Base-by-base conservation (phyloP, 2,888 invertebrate species). In the Corythucha ciliata region DNA sequence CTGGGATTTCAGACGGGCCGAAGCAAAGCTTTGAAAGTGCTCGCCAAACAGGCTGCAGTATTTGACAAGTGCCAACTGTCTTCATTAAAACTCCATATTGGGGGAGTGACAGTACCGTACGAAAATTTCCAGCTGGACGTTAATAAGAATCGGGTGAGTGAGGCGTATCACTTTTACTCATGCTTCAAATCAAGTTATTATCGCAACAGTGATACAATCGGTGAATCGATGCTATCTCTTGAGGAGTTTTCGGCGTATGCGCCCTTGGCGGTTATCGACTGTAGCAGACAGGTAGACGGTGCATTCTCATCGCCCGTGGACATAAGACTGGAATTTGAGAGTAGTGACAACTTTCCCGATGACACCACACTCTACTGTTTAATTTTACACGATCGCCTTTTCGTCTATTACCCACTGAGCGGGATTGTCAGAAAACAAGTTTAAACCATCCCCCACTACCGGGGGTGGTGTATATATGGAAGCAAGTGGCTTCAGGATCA, bases 1-100 rank as follows among this genome's bases (percentile, higher is more conserved):
- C 33, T 68, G 16, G 67, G 61, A 10, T 63, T 68, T 39, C 68
- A 69, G 62, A 68, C 65, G n/a, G 57, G 63, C 46, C 57, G 63
- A 56, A n/a, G n/a, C n/a, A n/a, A n/a, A n/a, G n/a, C n/a, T n/a
- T n/a, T n/a, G n/a, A n/a, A n/a, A n/a, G n/a, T n/a, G n/a, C n/a
- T 52, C 32, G 21, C 14, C 4, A 57, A 44, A 41, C 57, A 66
- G 55, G 53, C 58, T 3, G 53, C 57, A 29, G 25, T 40, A 3
- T 61, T 59, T 40, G 56, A 62, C 56, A 54, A 63, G 52, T 66
- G 66, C 54, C 57, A 64, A 29, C 41, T 68, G 29, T 63, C 56
- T 16, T 64, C 68, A 56, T 55, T 68, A 10, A 66, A 63, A 53
- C 52, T 67, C 10, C 65, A 63, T 53, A 57, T 67, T 25, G 66